Evolutionary conservation across 1,140 invertebrate genomes (phyloP), one percentile per base, ranked within the genome.

Genomic region (Drosophila pseudoobscura): DNA sequence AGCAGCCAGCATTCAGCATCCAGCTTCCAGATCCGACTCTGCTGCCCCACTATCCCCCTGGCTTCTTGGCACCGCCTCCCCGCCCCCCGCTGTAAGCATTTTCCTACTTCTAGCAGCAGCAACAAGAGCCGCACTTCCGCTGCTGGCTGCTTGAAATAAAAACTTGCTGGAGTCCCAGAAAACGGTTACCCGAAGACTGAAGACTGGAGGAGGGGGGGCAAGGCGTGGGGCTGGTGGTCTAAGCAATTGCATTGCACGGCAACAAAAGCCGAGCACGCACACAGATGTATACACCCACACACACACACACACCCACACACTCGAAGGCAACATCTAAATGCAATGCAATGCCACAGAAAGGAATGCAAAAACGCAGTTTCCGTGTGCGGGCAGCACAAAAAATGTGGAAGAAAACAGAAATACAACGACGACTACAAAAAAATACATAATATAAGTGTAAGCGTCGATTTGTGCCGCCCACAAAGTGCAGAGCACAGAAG

Each of bases 111-210:
- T 71, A 31, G 29, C 52, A 63, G 58, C 61, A 80, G 54, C 50
- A 75, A 64, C 70, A 77, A 62, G 47, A 61, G 73, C 80, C 75
- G 69, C 80, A 83, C 80, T 84, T 83, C 80, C 80, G 80, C 50
- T 39, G 35, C 35, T 79, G 58, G 80, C 76, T 84, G 80, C 80
- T 84, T 84, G 76, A 84, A 84, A 84, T 84, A 84, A 84, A 82
- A 84, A 84, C 80, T 83, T 83, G 62, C 78, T 79, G 72, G 80
- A 62, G 59, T 76, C 70, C 72, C 59, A 63, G 59, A 44, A 54
- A 47, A 64, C 35, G 35, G 35, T 39, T 39, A 39, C 11, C 35
- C 35, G 11, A 39, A 39, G 35, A 39, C 11, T 11, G 11, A 39
- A 39, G 35, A 39, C 11, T 11, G 35, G 4, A 4, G 24, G 24